Evolutionary conservation across 64 coral and sea anemone species (phyloP).

Genomic region (Montipora capricornis): DNA sequence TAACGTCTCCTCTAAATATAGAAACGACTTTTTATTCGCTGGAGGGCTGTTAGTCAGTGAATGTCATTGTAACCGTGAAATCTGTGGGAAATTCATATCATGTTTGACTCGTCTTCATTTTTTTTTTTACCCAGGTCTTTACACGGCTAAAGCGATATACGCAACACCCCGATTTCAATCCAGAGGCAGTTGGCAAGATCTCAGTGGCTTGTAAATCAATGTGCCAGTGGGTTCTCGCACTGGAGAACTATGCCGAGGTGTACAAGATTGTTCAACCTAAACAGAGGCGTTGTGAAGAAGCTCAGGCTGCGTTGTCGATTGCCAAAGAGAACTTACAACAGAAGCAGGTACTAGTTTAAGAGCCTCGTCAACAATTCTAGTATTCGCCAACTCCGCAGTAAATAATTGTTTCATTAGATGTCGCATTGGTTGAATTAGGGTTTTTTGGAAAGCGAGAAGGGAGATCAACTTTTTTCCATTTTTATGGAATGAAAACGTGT

Average conservation of each 20-base stretch:
- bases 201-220: slow-evolving; percentile 94
- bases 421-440: too few relatives aligned
- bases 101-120: background rate
- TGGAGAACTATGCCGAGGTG: slow-evolving; percentile 95
- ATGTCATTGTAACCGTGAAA: background rate
- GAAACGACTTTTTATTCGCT: too few relatives aligned
- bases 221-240: slow-evolving; percentile 95
- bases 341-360: slow-evolving; percentile 60
- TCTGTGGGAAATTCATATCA: too few relatives aligned
- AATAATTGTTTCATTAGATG: too few relatives aligned
- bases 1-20: too few relatives aligned
- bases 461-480: too few relatives aligned
- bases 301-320: slow-evolving; percentile 68
- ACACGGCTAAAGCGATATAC: slow-evolving; percentile 81
- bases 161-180: slow-evolving; percentile 92
- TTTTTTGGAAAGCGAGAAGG: too few relatives aligned
- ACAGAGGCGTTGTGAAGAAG: slow-evolving; percentile 90
- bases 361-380: background rate
- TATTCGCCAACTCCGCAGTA: too few relatives aligned
- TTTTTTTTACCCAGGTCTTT: slow-evolving; percentile 32
- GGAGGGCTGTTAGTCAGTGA: background rate
- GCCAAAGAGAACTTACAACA: slow-evolving; percentile 87
- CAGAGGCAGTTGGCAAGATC: slow-evolving; percentile 93
- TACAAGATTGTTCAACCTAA: slow-evolving; percentile 96
- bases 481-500: too few relatives aligned